Percentiles rank a stretch among this genome's conserved stretches.
Conservation (phyloP, 2,888 invertebrate genomes). For the Parthenolecanium corni region DNA sequence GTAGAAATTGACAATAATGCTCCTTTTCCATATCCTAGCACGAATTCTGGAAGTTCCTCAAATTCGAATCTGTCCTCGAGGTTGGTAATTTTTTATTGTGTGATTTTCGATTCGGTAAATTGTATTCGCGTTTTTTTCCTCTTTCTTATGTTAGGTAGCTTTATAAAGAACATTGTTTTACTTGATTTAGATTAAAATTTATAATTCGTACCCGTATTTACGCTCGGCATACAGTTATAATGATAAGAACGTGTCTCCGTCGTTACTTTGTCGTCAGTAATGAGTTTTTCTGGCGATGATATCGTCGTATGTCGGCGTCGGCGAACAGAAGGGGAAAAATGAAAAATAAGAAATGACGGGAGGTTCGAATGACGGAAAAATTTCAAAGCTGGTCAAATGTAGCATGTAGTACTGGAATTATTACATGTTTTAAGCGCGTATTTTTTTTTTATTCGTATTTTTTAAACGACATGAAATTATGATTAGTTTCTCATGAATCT, state of each 20-base stretch:
- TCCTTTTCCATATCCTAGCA: constrained; percentile 32
- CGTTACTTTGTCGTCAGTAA: not conserved
- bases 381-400: not conserved
- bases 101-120: too few species aligned
- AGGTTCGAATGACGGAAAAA: too few species aligned
- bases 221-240: not conserved
- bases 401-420: not conserved
- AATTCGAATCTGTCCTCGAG: constrained; percentile 50
- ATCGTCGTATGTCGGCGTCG: too few species aligned
- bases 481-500: not conserved
- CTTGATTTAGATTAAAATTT: not conserved
- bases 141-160: too few species aligned
- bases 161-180: too few species aligned
- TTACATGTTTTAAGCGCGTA: not conserved
- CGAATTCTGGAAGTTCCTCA: constrained; percentile 58
- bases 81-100: constrained; percentile 28
- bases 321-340: too few species aligned
- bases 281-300: too few species aligned
- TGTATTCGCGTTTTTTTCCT: too few species aligned
- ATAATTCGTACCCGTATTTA: not conserved
- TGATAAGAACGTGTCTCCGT: not conserved
- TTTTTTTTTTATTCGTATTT: not conserved
- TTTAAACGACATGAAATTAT: not conserved
- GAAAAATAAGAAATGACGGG: too few species aligned
- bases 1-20: constrained; percentile 49